These are phyloP conservation scores for Dyspetes luteomarginatus DNA, from an alignment of 2,888 invertebrate genomes.

Conservation along the genomic window DNA sequence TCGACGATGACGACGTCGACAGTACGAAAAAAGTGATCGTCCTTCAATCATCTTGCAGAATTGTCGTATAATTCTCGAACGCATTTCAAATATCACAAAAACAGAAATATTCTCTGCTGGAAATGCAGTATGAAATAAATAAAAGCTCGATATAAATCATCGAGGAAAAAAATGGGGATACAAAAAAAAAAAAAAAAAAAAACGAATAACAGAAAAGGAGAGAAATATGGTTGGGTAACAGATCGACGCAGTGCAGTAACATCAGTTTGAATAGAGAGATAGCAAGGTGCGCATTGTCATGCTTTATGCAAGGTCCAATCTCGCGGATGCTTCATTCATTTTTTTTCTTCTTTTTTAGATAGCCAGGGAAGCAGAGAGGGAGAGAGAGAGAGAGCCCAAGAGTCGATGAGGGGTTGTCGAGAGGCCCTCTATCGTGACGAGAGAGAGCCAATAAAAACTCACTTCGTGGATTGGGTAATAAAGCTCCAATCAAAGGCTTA, in stretches of 20 bases:
- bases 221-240: slow-evolving; percentile 17
- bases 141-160: slow-evolving; percentile 21
- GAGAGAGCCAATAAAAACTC: slow-evolving; percentile 82
- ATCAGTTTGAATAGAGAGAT: slow-evolving; percentile 42
- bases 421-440: slow-evolving; percentile 71
- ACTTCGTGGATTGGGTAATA: slow-evolving; percentile 83
- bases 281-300: slow-evolving; percentile 68
- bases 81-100: slow-evolving; percentile 32
- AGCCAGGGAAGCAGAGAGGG: no score
- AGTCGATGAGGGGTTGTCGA: slow-evolving; percentile 64
- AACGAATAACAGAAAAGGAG: slow-evolving; percentile 7
- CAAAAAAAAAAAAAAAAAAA: slow-evolving; percentile 2
- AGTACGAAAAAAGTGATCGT: slow-evolving; percentile 37
- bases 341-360: slow-evolving; percentile 73
- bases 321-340: slow-evolving; percentile 72
- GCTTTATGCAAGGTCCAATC: slow-evolving; percentile 78
- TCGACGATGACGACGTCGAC: slow-evolving; percentile 13
- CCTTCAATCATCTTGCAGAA: slow-evolving; percentile 38
- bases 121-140: slow-evolving; percentile 49
- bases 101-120: not conserved
- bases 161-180: slow-evolving; percentile 37
- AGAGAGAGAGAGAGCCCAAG: no score
- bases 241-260: slow-evolving; percentile 59
- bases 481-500: slow-evolving; percentile 83
- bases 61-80: slow-evolving; percentile 18